Evolutionary conservation across 2,888 invertebrate genomes (phyloP), one percentile per base, ranked within the genome.

Genomic region (Euzetes globulus): DNA sequence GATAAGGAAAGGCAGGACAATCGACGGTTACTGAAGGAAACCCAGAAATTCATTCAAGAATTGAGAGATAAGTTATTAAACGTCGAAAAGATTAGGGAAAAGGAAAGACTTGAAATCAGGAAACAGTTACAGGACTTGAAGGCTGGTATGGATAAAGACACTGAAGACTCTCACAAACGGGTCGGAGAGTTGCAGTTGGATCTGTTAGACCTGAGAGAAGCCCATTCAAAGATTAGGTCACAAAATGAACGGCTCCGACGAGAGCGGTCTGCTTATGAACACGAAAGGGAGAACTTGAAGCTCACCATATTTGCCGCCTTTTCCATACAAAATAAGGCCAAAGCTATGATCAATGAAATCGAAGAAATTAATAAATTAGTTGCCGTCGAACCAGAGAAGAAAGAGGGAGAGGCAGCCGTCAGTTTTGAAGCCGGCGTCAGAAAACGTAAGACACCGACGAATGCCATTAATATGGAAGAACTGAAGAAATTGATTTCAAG

Each of bases 1-100:
- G 93, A 93, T 81, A 94, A 93, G 82, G 94, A 94, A 83, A 86
- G 94, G 27, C 92, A 93, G 82, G 94, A 94, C 80, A 92, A 93
- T 80, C 93, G 93, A 79, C 86, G 93, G n/a, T 83, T 94, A 52
- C 84, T 94, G 41, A 92, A 92, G 81, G 94, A 94, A 84, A 92
- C 93, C 11, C 79, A 80, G 74, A 93, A 92, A 0, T 85, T 94
- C 76, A 93, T 94, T 0, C 85, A 92, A 76, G 94, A 94, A 82
- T 84, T 94, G 58, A 75, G 76, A 41, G 76, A 76, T 41, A 65
- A 78, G 3, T 58, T 80, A 72, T 81, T 82, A 72, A 80, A 89
- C 87, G 65, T 93, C 79, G 94, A 94, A 84, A 87, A 92, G 76
- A 93, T 93, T 84, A 86, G 92, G 78, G 93, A 94, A 81, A 91